Evolutionary conservation across 92 coral and sea anemone genomes (phyloP).

Genomic region (Zoanthus solanderi): DNA sequence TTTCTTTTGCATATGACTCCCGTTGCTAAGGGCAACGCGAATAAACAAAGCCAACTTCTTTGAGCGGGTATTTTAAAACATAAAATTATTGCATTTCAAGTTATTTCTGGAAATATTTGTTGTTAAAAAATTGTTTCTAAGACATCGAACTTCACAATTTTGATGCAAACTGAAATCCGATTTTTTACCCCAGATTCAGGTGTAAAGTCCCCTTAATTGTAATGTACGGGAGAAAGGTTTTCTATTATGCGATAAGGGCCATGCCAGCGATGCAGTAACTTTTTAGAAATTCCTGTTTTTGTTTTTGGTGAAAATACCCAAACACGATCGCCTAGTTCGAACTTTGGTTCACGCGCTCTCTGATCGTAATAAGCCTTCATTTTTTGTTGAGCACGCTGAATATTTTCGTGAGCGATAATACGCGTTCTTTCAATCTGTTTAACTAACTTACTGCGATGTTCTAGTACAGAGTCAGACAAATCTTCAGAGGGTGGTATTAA

Average conservation of each 20-base stretch:
- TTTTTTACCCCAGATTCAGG: background rate
- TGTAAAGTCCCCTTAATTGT: constrained; percentile 21
- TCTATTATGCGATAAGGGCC: constrained; percentile 57
- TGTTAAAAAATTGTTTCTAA: constrained; percentile 9
- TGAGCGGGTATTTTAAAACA: background rate
- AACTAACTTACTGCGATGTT: constrained; percentile 64
- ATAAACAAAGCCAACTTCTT: background rate
- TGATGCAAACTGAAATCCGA: background rate
- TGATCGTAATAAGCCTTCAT: constrained; percentile 26
- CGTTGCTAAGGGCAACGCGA: constrained; percentile 24
- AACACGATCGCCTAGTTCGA: constrained; percentile 40
- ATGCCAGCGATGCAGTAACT: constrained; percentile 30
- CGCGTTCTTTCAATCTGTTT: constrained; percentile 68
- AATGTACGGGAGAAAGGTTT: constrained; percentile 63
- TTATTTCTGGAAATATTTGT: background rate
- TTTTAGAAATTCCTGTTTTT: constrained; percentile 18
- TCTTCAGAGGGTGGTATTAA: constrained; percentile 55
- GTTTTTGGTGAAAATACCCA: constrained; percentile 49
- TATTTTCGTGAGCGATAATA: background rate
- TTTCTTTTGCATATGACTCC: constrained; percentile 9
- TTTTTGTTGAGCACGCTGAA: constrained; percentile 34
- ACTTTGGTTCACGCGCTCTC: constrained; percentile 22
- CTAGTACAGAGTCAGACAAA: constrained; percentile 55
- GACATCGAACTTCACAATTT: constrained; percentile 25
- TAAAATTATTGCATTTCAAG: constrained; percentile 17